Base-by-base conservation (phyloP, 2,113 vertebrate genomes). In the Cervus canadensis region DNA sequence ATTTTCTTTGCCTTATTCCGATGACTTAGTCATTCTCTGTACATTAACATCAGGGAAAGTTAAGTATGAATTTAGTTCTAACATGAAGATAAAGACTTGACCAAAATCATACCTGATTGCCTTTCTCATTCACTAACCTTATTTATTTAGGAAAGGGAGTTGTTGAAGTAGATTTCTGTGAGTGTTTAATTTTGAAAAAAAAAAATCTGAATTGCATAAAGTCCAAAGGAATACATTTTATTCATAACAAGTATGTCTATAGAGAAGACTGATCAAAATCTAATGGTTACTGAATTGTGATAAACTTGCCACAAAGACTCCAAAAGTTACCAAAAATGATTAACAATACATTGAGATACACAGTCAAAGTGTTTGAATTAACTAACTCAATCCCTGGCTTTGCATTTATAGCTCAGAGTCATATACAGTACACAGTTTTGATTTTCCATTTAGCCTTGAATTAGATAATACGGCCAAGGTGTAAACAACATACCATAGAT, bases 211-310 rank as follows among this genome's bases (percentile, higher is more conserved):
- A 87, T 71, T 83, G 26, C 84, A 92, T 40, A 5, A 60, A 86
- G 60, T 82, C n/a, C 52, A 89, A 43, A 89, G 23, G 4, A 84
- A 84, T 67, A 36, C 2, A 33, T 78, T 97, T 97, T 95, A 97
- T 93, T 96, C 87, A 10, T 59, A 89, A 87, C 48, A 86, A 95
- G 26, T 17, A 26, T 40, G 43, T 85, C 59, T 8, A 62, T 23
- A 43, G 13, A 91, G 23, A 76, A 93, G 40, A 85, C 71, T 83
- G 45, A 71, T 7, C 25, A 95, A 89, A 50, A 74, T 64, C 52
- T 50, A 95, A 79, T 84, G 52, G 36, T 81, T 60, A 25, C 21
- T 85, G 28, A 84, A 84, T 62, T 62, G 9, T 48, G 62, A 87
- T 85, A 45, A 40, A 89, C 7, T 54, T 45, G 25, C 59, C 36